Percentiles rank a stretch among this genome's conserved stretches.
Evolutionary conservation across 2,888 invertebrate genomes (phyloP).

Genomic region (Phortica magna): DNA sequence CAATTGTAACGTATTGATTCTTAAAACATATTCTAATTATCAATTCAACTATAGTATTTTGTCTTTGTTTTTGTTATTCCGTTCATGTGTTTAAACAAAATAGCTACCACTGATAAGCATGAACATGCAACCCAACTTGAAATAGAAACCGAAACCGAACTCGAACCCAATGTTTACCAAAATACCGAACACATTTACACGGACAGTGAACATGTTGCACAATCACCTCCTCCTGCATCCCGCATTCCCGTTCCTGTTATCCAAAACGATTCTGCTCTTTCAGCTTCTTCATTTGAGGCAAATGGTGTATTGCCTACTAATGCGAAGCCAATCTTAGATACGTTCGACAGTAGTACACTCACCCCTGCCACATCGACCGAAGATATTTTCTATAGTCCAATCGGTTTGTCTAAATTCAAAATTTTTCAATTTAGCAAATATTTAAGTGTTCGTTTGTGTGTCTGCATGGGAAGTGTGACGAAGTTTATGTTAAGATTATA

Average conservation of each 20-base stretch:
- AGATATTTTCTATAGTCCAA: slow-evolving; percentile 76
- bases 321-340: slow-evolving; percentile 51
- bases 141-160: not conserved
- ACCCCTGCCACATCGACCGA: slow-evolving; percentile 74
- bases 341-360: slow-evolving; percentile 39
- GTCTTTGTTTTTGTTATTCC: slow-evolving; percentile 71
- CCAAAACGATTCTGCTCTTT: not conserved
- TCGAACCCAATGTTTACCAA: not conserved
- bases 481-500: not conserved
- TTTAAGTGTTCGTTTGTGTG: not conserved
- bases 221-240: not conserved
- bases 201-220: not conserved
- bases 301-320: slow-evolving; percentile 17
- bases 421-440: not conserved
- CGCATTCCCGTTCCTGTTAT: slow-evolving; percentile 9
- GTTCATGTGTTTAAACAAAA: slow-evolving; percentile 68
- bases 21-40: slow-evolving; percentile 41
- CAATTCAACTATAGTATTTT: slow-evolving; percentile 69
- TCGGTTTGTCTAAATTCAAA: slow-evolving; percentile 69
- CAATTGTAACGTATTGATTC: slow-evolving; percentile 1
- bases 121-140: slow-evolving; percentile 6
- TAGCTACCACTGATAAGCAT: slow-evolving; percentile 53
- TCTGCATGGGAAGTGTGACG: not conserved
- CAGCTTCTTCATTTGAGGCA: slow-evolving; percentile 16
- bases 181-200: not conserved